Conservation (phyloP, 2,888 invertebrate species). For the Rosalia funebris region DNA sequence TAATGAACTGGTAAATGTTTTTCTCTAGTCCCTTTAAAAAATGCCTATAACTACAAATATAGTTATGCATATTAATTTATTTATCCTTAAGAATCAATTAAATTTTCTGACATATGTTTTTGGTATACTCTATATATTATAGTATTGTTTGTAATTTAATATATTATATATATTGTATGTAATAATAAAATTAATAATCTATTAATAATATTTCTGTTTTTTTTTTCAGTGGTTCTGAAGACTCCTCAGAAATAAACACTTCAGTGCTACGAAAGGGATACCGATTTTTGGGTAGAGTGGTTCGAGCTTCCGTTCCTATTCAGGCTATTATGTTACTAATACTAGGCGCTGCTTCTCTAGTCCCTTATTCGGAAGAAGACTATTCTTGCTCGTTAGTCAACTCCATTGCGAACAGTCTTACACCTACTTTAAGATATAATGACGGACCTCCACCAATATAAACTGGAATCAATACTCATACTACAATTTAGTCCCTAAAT, state of each 20-base stretch:
- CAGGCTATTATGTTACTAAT: slow-evolving; percentile 93
- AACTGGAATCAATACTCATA: slow-evolving; percentile 35
- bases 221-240: slow-evolving; percentile 56
- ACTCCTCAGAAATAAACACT: slow-evolving; percentile 67
- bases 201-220: too few species aligned
- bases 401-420: slow-evolving; percentile 82
- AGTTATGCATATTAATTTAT: too few species aligned
- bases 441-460: slow-evolving; percentile 94
- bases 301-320: slow-evolving; percentile 91
- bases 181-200: too few species aligned
- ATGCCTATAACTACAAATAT: too few species aligned
- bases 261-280: slow-evolving; percentile 79
- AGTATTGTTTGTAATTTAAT: too few species aligned
- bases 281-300: slow-evolving; percentile 88
- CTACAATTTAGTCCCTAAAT: slow-evolving; percentile 15
- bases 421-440: slow-evolving; percentile 89
- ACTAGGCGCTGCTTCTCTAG: slow-evolving; percentile 91
- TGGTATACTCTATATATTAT: too few species aligned
- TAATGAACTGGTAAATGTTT: too few species aligned
- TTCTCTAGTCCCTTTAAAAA: too few species aligned
- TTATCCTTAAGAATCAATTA: too few species aligned
- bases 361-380: slow-evolving; percentile 88
- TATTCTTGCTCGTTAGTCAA: slow-evolving; percentile 87
- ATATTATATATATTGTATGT: too few species aligned
- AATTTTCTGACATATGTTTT: too few species aligned